Evolutionary conservation across 1,140 invertebrate genomes (phyloP), one percentile per base, ranked within the genome.

Genomic region (Drosophila albomicans): DNA sequence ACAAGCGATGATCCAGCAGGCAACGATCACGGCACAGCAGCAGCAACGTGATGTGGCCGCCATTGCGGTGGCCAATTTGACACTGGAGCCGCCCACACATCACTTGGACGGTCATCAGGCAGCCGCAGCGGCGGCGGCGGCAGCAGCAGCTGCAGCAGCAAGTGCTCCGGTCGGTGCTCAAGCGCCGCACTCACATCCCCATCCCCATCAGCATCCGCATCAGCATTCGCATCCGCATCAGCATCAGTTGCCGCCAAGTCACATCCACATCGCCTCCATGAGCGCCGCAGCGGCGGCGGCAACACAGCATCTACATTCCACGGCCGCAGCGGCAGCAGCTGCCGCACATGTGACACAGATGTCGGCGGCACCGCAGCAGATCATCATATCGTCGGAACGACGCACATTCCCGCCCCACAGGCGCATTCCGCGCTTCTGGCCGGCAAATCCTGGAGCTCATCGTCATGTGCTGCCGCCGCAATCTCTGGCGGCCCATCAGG

Each of bases 381-480:
- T 95, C 67, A 95, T 95, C 82, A 87, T 95, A 25, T 93, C 94
- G 4, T 89, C 93, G 41, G 94, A 94, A 93, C 79, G 92, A 74
- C 93, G 93, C 61, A 93, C 94, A 80, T 81, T 93, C 57, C 81
- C 93, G 28, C 82, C 94, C 57, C 84, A 91, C 41, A 87, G 94
- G 59, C 93, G 93, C 69, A 91, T 94, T 52, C 93, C 93, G 28
- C 92, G 93, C 20, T 93, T 93, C 63, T 95, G 94, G 94, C 76
- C 92, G n/a, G 68, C 91, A 6, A 88, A 91, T 48, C 92, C 92
- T 49, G 80, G 82, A 20, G 90, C 82, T 13, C 88, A 91, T 67
- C 79, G 89, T 1, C 92, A 92, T 61, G 79, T 92, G 16, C 68
- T 92, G 75, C 82, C 91, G 43, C 92, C 91, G 5, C 92, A 92